Evolutionary conservation across 2,888 invertebrate species (phyloP).

Genomic region (Parnassius glacialis): DNA sequence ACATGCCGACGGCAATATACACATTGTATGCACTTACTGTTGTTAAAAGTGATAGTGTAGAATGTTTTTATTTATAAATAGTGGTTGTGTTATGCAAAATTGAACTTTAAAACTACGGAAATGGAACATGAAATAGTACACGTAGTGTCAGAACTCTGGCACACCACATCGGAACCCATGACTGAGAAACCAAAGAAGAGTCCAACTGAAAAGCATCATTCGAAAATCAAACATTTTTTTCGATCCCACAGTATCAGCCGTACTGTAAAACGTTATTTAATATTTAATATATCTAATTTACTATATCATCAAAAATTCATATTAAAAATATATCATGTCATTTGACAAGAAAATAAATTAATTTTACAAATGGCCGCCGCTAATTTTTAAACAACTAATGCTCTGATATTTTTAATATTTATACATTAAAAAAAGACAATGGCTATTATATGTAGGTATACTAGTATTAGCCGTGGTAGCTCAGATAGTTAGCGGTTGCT

Average conservation of each 20-base stretch:
- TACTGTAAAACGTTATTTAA: constrained; percentile 40
- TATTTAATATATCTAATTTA: too few species aligned
- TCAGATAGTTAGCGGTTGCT: too few species aligned
- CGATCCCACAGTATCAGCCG: constrained; percentile 51
- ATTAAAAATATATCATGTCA: too few species aligned
- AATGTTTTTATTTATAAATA: constrained; percentile 11
- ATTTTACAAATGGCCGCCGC: too few species aligned
- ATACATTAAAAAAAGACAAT: too few species aligned
- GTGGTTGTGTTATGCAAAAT: constrained; percentile 6
- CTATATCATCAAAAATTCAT: too few species aligned
- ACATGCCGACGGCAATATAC: not conserved
- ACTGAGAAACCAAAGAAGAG: constrained; percentile 47
- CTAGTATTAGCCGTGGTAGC: too few species aligned
- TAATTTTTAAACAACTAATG: too few species aligned
- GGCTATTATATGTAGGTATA: too few species aligned
- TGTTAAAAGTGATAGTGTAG: constrained; percentile 1
- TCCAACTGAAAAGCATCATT: constrained; percentile 52
- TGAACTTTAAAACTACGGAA: constrained; percentile 7
- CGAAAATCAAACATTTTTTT: constrained; percentile 47
- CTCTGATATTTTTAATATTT: too few species aligned
- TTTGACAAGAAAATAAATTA: too few species aligned
- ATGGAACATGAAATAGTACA: constrained; percentile 36
- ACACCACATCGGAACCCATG: constrained; percentile 11
- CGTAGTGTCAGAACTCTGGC: constrained; percentile 26
- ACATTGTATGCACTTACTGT: not conserved